Conservation (phyloP, 1,140 invertebrate genomes). For the Cataglyphis hispanica region DNA sequence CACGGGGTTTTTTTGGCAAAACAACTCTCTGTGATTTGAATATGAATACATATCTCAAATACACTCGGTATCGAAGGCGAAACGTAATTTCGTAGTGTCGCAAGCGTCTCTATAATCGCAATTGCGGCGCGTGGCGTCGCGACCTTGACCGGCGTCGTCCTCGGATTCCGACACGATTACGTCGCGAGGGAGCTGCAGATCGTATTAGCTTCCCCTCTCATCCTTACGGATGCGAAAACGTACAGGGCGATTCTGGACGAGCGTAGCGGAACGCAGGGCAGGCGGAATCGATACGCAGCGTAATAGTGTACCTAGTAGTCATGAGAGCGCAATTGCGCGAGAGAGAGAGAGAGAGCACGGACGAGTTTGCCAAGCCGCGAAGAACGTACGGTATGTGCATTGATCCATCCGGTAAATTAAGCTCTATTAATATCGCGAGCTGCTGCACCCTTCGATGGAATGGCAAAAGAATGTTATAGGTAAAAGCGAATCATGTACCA, state of each 20-base stretch:
- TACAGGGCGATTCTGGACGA: slow-evolving; percentile 18
- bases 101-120: slow-evolving; percentile 26
- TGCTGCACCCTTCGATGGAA: slow-evolving; percentile 16
- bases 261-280: slow-evolving; percentile 34
- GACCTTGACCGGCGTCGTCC: slow-evolving; percentile 48
- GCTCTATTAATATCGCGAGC: slow-evolving; percentile 53
- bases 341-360: neutral
- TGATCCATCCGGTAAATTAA: slow-evolving; percentile 57
- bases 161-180: slow-evolving; percentile 50
- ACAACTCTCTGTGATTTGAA: neutral
- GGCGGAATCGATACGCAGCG: slow-evolving; percentile 39
- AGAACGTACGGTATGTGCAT: slow-evolving; percentile 51
- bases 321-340: slow-evolving; percentile 27
- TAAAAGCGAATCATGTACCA: neutral
- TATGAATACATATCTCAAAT: neutral
- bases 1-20: neutral
- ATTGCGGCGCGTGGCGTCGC: slow-evolving; percentile 24
- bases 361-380: slow-evolving; percentile 35
- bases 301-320: slow-evolving; percentile 6
- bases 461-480: neutral
- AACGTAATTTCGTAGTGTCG: neutral
- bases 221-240: slow-evolving; percentile 41
- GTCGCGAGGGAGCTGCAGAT: slow-evolving; percentile 9
- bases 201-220: slow-evolving; percentile 17
- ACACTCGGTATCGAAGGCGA: neutral